A percentile compares a stretch with the other conserved stretches of the same genome.
Conservation (phyloP, 2,113 vertebrate species). For the Sisor rabdophorus region DNA sequence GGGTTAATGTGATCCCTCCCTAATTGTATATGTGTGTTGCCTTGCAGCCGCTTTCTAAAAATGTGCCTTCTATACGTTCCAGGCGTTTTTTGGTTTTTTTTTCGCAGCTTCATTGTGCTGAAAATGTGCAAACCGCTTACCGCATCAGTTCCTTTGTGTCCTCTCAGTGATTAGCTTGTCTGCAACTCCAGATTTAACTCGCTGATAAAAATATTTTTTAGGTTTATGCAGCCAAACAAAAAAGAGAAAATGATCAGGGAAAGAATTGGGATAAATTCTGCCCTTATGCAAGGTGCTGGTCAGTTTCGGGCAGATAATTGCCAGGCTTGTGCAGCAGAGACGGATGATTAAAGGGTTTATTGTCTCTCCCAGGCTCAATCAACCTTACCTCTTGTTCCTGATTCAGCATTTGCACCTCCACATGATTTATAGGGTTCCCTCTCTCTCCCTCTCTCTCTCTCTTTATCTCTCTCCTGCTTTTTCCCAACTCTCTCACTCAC, state of each 20-base stretch:
- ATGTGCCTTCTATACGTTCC: neutral
- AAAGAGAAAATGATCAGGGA: constrained; percentile 7
- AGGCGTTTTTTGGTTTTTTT: neutral
- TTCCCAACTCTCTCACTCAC: constrained; percentile 10
- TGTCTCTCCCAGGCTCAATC: constrained; percentile 78
- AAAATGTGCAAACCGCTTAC: neutral
- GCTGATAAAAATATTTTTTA: constrained; percentile 25
- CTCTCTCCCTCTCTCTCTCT: constrained; percentile 29
- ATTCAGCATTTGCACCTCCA: constrained; percentile 73
- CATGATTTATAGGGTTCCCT: constrained; percentile 68
- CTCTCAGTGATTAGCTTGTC: constrained; percentile 5
- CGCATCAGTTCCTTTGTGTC: neutral
- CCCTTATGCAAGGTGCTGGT: constrained; percentile 61
- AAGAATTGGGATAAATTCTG: constrained; percentile 64
- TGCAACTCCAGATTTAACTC: neutral
- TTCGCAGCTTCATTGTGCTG: neutral
- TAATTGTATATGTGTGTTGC: neutral
- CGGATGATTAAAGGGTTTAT: constrained; percentile 76
- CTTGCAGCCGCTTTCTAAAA: neutral
- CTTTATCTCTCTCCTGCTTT: constrained; percentile 21
- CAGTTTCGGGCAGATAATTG: constrained; percentile 75
- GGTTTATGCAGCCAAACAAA: constrained; percentile 31
- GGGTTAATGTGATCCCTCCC: neutral
- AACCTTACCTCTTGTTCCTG: constrained; percentile 65
- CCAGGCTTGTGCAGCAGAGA: constrained; percentile 70